Evolutionary conservation across 2,888 invertebrate genomes (phyloP).

Genomic region (Agrenia bidenticulata): DNA sequence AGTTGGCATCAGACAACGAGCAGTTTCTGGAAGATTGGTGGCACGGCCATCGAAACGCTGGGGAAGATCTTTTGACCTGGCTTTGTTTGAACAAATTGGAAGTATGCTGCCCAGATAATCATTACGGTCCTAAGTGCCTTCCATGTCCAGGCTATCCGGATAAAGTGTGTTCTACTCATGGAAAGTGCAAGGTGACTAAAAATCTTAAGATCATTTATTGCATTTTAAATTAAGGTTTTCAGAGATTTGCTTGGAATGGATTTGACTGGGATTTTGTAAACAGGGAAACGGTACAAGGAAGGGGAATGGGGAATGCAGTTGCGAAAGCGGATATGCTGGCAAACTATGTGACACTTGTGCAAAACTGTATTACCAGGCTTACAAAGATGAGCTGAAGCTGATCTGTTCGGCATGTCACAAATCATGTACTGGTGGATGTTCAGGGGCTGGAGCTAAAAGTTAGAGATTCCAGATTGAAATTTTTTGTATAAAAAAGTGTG

Average conservation of each 20-base stretch:
- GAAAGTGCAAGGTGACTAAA: slow-evolving; percentile 68
- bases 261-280: too few relatives aligned
- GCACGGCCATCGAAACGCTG: slow-evolving; percentile 66
- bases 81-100: slow-evolving; percentile 76
- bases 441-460: slow-evolving; percentile 70
- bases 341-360: slow-evolving; percentile 76
- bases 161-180: slow-evolving; percentile 77
- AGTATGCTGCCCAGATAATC: slow-evolving; percentile 81
- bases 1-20: slow-evolving; percentile 81
- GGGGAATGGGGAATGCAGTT: slow-evolving; percentile 87
- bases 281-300: slow-evolving; percentile 86
- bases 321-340: slow-evolving; percentile 79
- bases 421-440: slow-evolving; percentile 76
- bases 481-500: too few relatives aligned
- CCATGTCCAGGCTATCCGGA: slow-evolving; percentile 75
- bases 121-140: slow-evolving; percentile 78
- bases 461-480: slow-evolving; percentile 53
- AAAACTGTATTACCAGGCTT: slow-evolving; percentile 70
- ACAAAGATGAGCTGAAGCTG: slow-evolving; percentile 71
- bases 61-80: slow-evolving; percentile 68
- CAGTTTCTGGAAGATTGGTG: slow-evolving; percentile 85
- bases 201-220: neutral
- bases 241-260: too few relatives aligned
- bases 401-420: slow-evolving; percentile 76
- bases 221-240: neutral